A percentile compares a stretch with the other conserved stretches of the same genome.
Conservation (phyloP, 2,888 invertebrate genomes). For the Galeruca laticollis region DNA sequence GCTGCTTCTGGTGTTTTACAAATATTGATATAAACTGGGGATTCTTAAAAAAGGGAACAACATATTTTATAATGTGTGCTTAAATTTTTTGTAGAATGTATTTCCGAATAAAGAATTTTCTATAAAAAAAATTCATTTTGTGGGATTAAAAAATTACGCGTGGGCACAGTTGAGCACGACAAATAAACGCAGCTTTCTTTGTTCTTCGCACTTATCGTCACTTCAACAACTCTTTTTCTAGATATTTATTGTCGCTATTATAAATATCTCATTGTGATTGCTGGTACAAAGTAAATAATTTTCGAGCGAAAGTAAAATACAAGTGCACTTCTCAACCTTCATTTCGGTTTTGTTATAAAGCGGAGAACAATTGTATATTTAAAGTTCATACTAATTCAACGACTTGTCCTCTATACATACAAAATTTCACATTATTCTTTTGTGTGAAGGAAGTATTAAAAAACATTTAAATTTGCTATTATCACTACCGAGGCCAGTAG, state of each 20-base stretch:
- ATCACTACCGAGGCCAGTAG: conserved; percentile 21
- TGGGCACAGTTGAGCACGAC: no score
- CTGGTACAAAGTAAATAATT: background rate
- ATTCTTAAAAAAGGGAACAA: no score
- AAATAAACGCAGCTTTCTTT: no score
- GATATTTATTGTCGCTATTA: background rate
- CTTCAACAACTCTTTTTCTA: background rate
- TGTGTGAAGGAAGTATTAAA: conserved; percentile 30
- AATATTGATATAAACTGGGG: no score
- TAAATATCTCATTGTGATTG: background rate
- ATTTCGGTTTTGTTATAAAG: background rate
- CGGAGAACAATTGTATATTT: conserved; percentile 5
- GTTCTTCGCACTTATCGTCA: no score
- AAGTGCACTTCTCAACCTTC: conserved; percentile 19
- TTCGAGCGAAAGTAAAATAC: conserved; percentile 2
- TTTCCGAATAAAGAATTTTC: no score
- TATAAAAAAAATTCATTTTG: no score
- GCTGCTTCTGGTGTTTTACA: no score
- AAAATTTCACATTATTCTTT: conserved; percentile 32
- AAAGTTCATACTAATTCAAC: conserved; percentile 24
- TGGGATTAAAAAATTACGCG: no score
- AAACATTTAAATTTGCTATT: conserved; percentile 26
- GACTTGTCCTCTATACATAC: conserved; percentile 25
- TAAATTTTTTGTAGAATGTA: no score
- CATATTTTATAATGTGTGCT: no score